Evolutionary conservation across 2,797 vertebrate genomes (phyloP), one percentile per base, ranked within the genome.

Genomic region (Knipowitschia caucasica): DNA sequence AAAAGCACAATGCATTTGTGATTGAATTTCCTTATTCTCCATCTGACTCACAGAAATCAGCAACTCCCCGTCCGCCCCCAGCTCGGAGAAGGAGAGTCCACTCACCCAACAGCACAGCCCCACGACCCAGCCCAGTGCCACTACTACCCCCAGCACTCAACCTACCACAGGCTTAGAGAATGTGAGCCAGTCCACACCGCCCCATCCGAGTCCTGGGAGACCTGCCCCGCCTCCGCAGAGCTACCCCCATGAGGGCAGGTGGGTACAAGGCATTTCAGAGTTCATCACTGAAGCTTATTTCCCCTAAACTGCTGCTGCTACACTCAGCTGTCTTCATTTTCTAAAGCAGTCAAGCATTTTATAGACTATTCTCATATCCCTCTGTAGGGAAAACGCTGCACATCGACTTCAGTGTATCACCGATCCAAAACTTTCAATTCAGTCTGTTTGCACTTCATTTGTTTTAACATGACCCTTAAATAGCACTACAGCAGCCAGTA

Each of bases 71-170:
- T 98, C 96, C 0, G 96, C 92, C 0, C 92, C 94, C 67, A 91
- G 92, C 85, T 98, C 95, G 0, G 96, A 98, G 86, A 97, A 98
- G 81, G 96, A 96, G 86, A 98, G 95, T 81, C 95, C 96, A 44
- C 69, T 94, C 91, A 92, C 94, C 24, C 94, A 98, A 76, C 95
- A 92, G 80, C 89, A 91, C 85, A 95, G 94, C 61, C 93, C 93
- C 0, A 60, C 90, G 77, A 84, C 83, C 59, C 93, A 93, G 40
- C 86, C 89, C 55, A 90, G 85, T 91, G 74, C 59, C 4, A 10
- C 70, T 0, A 78, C 87, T 47, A 84, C 90, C 72, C 35, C 59
- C 5, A 9, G 69, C 0, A 78, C 87, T 50, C 84, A 90, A 87
- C 78, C 91, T 60, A 89, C 82, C 64, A 87, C 90, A 0, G 86